These are phyloP conservation scores for Microcaecilia unicolor DNA, from an alignment of 2,797 vertebrate species.

Conservation along the genomic window DNA sequence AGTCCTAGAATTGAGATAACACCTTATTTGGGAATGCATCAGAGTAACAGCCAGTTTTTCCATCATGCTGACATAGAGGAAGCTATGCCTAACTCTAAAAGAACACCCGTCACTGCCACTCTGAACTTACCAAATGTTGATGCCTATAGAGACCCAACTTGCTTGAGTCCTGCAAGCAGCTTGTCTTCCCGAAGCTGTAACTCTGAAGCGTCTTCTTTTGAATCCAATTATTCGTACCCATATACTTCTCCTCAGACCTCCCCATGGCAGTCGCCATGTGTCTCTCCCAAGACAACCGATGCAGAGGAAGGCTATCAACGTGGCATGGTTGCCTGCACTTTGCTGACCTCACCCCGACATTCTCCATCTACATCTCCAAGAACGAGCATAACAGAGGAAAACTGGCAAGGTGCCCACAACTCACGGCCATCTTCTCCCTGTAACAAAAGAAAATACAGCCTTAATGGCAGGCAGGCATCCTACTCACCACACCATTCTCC, in stretches of 20 bases:
- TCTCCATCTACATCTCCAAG: constrained; percentile 79
- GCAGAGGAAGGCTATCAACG: constrained; percentile 61
- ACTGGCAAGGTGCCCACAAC: constrained; percentile 64
- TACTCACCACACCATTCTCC: constrained; percentile 81
- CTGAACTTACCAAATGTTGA: constrained; percentile 79
- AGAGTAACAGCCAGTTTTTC: constrained; percentile 65
- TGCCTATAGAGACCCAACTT: constrained; percentile 84
- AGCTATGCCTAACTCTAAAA: constrained; percentile 57
- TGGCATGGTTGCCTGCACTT: constrained; percentile 60
- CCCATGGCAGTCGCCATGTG: constrained; percentile 90
- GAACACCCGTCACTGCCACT: constrained; percentile 76
- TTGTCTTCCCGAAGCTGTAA: constrained; percentile 91
- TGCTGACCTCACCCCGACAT: constrained; percentile 69
- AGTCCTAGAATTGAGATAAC: constrained; percentile 96
- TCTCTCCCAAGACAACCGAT: constrained; percentile 83
- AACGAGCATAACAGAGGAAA: constrained; percentile 75
- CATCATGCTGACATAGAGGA: constrained; percentile 73
- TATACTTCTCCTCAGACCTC: constrained; percentile 90
- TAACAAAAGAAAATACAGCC: constrained; percentile 87
- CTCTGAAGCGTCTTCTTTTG: constrained; percentile 90
- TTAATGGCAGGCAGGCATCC: constrained; percentile 72
- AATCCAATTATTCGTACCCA: constrained; percentile 85
- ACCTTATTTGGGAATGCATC: constrained; percentile 69
- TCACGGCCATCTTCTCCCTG: constrained; percentile 81
- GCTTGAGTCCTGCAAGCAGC: constrained; percentile 92